Conservation (phyloP, 2,113 vertebrate species). For the Mionectes macconnelli region DNA sequence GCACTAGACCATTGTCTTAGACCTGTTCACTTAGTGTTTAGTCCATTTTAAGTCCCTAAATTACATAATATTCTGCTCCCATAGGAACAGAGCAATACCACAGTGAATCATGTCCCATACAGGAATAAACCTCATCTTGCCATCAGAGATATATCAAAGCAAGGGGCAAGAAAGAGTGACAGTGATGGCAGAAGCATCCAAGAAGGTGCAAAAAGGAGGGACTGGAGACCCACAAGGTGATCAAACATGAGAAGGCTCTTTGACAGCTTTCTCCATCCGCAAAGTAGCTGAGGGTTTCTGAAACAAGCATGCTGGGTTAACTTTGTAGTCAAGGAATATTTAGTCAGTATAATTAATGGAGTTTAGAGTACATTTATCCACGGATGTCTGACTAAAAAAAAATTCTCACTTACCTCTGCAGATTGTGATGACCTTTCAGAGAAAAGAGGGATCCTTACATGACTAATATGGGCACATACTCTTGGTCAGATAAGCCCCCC, state of each 20-base stretch:
- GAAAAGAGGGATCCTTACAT: background rate
- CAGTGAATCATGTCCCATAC: background rate
- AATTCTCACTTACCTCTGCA: background rate
- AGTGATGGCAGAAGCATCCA: background rate
- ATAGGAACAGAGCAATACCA: background rate
- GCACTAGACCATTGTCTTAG: background rate
- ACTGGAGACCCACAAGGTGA: background rate
- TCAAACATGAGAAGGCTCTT: background rate
- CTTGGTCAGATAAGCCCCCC: background rate
- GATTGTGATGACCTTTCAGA: background rate
- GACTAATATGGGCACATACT: background rate
- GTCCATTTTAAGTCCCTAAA: background rate
- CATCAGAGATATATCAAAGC: background rate
- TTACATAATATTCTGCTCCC: background rate
- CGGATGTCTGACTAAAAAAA: background rate
- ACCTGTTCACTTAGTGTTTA: background rate
- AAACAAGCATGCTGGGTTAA: background rate
- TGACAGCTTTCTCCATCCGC: background rate
- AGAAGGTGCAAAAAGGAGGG: background rate
- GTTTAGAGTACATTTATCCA: background rate
- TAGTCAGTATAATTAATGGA: background rate
- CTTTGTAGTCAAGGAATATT: background rate
- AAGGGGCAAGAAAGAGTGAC: background rate
- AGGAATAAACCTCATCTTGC: background rate
- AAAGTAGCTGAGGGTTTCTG: background rate